Evolutionary conservation across 2,797 vertebrate genomes (phyloP).

Genomic region (Leptoclinus maculatus): DNA sequence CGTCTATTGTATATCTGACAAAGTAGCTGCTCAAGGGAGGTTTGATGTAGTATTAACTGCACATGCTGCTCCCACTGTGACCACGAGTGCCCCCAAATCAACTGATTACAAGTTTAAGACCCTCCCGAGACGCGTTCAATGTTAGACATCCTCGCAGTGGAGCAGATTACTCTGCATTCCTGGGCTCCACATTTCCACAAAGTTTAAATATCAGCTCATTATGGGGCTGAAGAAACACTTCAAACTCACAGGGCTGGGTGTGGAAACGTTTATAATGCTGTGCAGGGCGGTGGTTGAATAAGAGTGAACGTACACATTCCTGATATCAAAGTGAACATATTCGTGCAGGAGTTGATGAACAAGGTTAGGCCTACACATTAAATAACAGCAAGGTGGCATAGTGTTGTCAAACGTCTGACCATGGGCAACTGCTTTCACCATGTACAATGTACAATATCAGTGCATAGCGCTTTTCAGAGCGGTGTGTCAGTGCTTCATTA

Average conservation of each 20-base stretch:
- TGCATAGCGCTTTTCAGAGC: too few species aligned
- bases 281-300: background rate
- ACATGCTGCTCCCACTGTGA: background rate
- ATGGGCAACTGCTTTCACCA: background rate
- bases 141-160: background rate
- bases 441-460: too few species aligned
- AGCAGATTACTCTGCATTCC: background rate
- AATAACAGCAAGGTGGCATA: background rate
- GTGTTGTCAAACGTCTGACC: background rate
- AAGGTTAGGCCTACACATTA: slow-evolving; percentile 1
- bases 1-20: too few species aligned
- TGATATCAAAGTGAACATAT: slow-evolving; percentile 12
- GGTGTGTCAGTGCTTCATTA: too few species aligned
- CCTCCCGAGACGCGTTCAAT: background rate
- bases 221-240: background rate
- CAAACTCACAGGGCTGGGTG: too few species aligned
- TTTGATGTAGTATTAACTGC: background rate
- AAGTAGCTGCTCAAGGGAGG: background rate
- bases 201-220: too few species aligned
- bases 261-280: too few species aligned
- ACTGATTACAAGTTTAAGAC: background rate
- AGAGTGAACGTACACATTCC: background rate
- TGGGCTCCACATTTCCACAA: too few species aligned
- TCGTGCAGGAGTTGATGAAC: background rate
- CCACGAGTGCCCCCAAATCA: background rate